These are phyloP conservation scores for Andinoacara biseriatus DNA, from an alignment of 2,113 vertebrate genomes.

Conservation along the genomic window DNA sequence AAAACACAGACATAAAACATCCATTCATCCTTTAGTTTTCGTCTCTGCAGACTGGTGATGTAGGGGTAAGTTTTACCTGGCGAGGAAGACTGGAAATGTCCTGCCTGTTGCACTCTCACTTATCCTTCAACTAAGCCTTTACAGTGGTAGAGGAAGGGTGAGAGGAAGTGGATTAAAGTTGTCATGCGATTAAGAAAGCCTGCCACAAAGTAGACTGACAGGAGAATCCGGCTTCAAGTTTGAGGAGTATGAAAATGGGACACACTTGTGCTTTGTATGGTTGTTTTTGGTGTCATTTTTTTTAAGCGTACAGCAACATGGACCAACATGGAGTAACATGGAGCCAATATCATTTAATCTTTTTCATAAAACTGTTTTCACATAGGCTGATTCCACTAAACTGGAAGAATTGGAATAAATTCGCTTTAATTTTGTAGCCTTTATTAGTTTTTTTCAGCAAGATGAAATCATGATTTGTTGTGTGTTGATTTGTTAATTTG, in stretches of 20 bases:
- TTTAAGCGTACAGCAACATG: not conserved
- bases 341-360: not conserved
- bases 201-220: constrained; percentile 22
- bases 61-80: not conserved
- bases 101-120: constrained; percentile 24
- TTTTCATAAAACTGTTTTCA: not conserved
- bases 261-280: not conserved
- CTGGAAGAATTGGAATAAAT: too few relatives aligned
- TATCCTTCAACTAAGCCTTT: constrained; percentile 27
- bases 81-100: constrained; percentile 4
- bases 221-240: constrained; percentile 1
- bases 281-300: not conserved
- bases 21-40: not conserved
- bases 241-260: not conserved
- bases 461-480: too few relatives aligned
- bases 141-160: not conserved
- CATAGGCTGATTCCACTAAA: not conserved
- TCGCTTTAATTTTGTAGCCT: not conserved
- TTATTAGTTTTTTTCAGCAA: not conserved
- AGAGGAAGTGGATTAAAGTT: constrained; percentile 55
- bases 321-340: too few relatives aligned
- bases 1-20: constrained; percentile 3
- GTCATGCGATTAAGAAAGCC: constrained; percentile 26
- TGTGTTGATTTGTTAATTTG: not conserved
- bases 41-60: constrained; percentile 1